Base-by-base conservation (phyloP, 2,888 invertebrate species). In the Archips xylosteana region DNA sequence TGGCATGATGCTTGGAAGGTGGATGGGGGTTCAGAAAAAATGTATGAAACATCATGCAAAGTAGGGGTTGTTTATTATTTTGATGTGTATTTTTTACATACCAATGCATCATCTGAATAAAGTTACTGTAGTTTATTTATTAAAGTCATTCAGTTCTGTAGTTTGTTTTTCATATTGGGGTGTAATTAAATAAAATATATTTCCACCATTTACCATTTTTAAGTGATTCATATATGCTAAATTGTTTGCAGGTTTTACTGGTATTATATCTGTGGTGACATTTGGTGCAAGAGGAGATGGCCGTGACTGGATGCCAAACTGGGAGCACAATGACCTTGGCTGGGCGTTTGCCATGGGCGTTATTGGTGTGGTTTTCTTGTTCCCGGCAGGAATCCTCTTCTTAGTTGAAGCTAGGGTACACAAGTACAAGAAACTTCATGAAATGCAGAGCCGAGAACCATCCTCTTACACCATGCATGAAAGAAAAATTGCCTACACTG, bases 251-350 rank as follows among this genome's bases (percentile, higher is more conserved):
- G 98, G 97, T 13, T 85, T 97, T 60, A 96, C 97, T 79, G 98
- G 98, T 10, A 95, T 98, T 2, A 96, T 98, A 83, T 96, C 98
- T 0, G 97, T 98, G 0, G 95, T 97, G 2, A 97, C 97, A 72
- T 99, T 99, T 90, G 99, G 99, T 51, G 97, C 97, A 0, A 96
- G 97, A 86, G 99, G 98, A 3, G 98, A 99, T 89, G 97, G 98
- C 4, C 95, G 99, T 78, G 98, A 98, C 83, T 98, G 99, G 97
- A 98, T 99, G 98, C 99, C 99, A 0, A 96, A 98, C 83, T 98
- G 99, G 97, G 98, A 99, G 82, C 97, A 98, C 87, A 99, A 99
- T 91, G 97, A 98, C 87, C 95, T 99, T 70, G 97, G 98, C 12
- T 99, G 99, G 98, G 98, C 99, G 0, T 99, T 96, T 91, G 99